Base-by-base conservation (phyloP, 2,888 invertebrate species). In the Athalia circularis region DNA sequence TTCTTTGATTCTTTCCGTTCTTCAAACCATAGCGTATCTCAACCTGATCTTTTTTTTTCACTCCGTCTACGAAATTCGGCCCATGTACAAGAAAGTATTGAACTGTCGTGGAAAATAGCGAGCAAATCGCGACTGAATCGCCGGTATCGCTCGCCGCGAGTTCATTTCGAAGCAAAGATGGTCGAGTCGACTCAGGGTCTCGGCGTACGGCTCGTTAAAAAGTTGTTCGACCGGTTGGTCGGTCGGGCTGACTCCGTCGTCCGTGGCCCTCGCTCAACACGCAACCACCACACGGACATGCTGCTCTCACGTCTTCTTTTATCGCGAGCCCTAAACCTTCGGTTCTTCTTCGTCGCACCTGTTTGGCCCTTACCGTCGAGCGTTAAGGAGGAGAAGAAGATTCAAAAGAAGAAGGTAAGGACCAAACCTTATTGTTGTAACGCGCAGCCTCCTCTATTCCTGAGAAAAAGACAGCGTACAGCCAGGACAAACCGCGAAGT, bases 141-240 rank as follows among this genome's bases (percentile, higher is more conserved):
- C 82, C 82, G 84, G 83, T 86, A 87, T 87, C 87, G 87, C 85
- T 85, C 85, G 87, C 86, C 85, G 86, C 85, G 86, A 85, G 87
- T 86, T 87, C 86, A 87, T 87, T 88, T 87, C 85, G 86, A 86
- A 86, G 87, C 87, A 86, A 88, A 88, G 88, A 88, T 88, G 87
- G 87, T 86, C 81, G 84, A 85, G 85, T 83, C 82, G 83, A 83
- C 86, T 82, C 87, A 84, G 85, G 85, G 85, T 85, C 85, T 86
- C 85, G 84, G 83, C 83, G 86, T 86, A 87, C 86, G 85, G 87
- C 89, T 90, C 89, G 90, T 90, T 90, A 90, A 90, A 90, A 90
- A 90, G 90, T 90, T 89, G 89, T 87, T 83, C 87, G 89, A 90
- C 90, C 90, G 90, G 90, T 90, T 90, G 87, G 87, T 86, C 87